These are phyloP conservation scores for Propithecus perrieri DNA, from an alignment of 2,797 vertebrate species.

Conservation along the genomic window DNA sequence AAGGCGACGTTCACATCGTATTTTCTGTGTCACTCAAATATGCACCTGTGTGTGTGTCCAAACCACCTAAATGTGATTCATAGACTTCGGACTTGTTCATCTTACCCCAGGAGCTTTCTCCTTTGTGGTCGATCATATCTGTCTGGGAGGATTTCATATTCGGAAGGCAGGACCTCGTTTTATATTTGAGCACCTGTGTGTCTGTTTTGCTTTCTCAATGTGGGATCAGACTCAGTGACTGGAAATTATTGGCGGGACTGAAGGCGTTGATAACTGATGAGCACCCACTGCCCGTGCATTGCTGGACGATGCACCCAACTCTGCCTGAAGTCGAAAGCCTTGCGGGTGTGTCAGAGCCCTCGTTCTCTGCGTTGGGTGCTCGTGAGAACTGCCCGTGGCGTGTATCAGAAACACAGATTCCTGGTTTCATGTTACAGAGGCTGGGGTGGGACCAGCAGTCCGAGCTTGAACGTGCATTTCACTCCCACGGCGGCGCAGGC, in stretches of 20 bases:
- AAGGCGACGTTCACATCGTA: rapidly evolving
- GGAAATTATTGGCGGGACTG: neutral
- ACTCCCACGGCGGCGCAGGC: neutral
- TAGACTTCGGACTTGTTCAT: neutral
- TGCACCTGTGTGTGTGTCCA: neutral
- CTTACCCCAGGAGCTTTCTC: neutral
- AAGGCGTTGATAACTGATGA: rapidly evolving
- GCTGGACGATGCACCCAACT: rapidly evolving
- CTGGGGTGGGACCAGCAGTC: neutral
- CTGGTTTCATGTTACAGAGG: neutral
- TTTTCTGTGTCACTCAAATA: neutral
- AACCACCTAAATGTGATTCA: neutral
- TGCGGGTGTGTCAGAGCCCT: neutral
- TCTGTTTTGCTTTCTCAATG: neutral
- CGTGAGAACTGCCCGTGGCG: rapidly evolving
- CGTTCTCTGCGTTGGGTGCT: neutral
- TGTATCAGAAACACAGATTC: neutral
- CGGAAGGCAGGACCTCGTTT: rapidly evolving
- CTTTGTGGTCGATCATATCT: too few relatives aligned
- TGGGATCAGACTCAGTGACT: rapidly evolving
- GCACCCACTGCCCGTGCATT: rapidly evolving
- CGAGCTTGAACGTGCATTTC: neutral
- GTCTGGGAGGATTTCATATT: rapidly evolving
- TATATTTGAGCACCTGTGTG: rapidly evolving
- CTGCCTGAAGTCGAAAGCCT: rapidly evolving